Evolutionary conservation across 1,140 invertebrate genomes (phyloP), one percentile per base, ranked within the genome.

Genomic region (Liolophura sinensis): DNA sequence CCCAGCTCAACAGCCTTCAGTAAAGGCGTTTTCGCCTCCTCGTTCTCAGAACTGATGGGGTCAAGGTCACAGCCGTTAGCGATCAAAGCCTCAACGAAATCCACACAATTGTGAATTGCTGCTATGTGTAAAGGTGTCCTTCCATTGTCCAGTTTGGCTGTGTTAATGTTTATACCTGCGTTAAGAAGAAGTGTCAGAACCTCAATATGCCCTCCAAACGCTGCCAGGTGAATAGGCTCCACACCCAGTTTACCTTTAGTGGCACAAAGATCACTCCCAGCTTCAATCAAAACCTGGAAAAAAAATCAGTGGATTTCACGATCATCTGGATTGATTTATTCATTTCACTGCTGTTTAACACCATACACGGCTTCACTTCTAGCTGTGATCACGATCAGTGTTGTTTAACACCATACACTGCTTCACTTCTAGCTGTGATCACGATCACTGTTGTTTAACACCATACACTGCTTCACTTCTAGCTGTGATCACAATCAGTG

Each of bases 11-110:
- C 51, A 52, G 62, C 62, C 50, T 63, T 52, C 6, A 63, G 16
- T 18, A 63, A 27, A 24, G 62, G 62, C 25, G 62, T 63, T 63
- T 63, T 63, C 1, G 62, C 62, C 54, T 63, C 62, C 31, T 63
- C 49, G 24, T 52, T 49, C 20, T 54, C 49, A 24, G 54, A 52
- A 25, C 62, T 63, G 6, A 63, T 20, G 11, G 27, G 16, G 40
- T 63, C 51, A 7, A 63, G 22, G 1, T 54, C 20, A 40, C 62
- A 63, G 51, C 46, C 46, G 25, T 52, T 20, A 31, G 9, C 31
- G 49, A 63, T 15, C 20, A 63, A 20, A 1, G 46, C 20, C 54
- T 40, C 46, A 15, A 50, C 22, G n/a, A 51, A 49, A 49, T 63
- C 24, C n/a, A 40, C 31, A 20, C 25, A 54, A 27, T 63, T 63